A percentile compares a stretch with the other conserved stretches of the same genome.
Evolutionary conservation across 2,797 vertebrate genomes (phyloP).

Genomic region (Potorous gilbertii): DNA sequence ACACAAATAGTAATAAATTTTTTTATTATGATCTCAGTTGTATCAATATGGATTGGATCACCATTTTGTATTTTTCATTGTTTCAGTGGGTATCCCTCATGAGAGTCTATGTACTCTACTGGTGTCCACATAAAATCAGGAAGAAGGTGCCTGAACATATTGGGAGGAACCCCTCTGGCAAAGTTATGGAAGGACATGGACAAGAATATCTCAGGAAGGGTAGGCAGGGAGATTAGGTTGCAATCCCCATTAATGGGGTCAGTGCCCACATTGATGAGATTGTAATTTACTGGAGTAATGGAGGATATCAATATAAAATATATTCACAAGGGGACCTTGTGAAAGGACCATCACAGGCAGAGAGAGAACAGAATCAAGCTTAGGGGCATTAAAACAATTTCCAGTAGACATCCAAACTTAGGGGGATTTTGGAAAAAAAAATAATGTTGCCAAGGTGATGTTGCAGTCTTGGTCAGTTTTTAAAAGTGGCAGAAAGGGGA

Average conservation of each 20-base stretch:
- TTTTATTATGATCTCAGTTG: constrained; percentile 36
- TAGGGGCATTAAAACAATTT: not conserved
- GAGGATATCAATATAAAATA: not conserved
- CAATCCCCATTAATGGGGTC: not conserved
- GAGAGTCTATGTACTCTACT: not conserved
- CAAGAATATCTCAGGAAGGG: not conserved
- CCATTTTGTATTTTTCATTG: not conserved
- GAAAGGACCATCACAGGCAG: constrained; percentile 9
- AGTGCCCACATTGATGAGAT: not conserved
- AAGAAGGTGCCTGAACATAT: not conserved
- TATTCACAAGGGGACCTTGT: not conserved
- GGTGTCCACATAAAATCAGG: not conserved
- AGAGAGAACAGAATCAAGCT: not conserved
- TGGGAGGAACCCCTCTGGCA: not conserved
- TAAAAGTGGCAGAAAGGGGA: not conserved
- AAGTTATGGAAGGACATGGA: not conserved
- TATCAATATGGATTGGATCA: not conserved
- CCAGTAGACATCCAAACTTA: not conserved
- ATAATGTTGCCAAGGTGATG: not conserved
- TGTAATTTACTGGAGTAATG: not conserved
- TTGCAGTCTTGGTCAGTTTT: not conserved
- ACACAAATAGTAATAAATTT: not conserved
- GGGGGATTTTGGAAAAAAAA: not conserved
- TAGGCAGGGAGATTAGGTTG: not conserved
- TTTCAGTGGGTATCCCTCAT: not conserved